These are phyloP conservation scores for Drosophila birchii DNA, from an alignment of 2,888 invertebrate species.

Conservation along the genomic window DNA sequence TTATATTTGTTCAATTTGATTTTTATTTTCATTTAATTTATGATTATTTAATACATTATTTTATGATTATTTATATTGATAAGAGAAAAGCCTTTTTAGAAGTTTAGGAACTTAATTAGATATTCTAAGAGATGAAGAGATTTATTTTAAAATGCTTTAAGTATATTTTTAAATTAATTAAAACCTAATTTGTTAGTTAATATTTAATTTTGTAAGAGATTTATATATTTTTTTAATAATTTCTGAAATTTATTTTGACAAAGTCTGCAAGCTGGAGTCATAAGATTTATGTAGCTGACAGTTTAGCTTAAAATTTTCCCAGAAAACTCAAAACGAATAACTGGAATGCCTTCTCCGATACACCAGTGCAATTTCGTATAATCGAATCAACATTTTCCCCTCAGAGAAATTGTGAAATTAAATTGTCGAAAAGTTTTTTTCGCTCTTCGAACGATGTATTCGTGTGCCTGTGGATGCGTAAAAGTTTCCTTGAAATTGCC, in stretches of 20 bases:
- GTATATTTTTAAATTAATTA: background rate
- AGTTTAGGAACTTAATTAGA: background rate
- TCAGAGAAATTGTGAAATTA: constrained; percentile 51
- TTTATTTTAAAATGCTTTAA: background rate
- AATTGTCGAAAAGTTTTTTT: constrained; percentile 50
- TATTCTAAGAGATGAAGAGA: background rate
- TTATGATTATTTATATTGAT: background rate
- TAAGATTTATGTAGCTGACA: background rate
- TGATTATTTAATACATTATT: background rate
- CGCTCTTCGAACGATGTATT: constrained; percentile 3
- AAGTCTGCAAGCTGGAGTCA: background rate
- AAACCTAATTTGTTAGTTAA: too few relatives aligned
- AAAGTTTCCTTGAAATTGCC: constrained; percentile 53
- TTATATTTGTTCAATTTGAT: background rate
- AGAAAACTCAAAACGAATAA: constrained; percentile 1
- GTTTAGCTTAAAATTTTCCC: background rate
- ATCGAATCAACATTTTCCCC: constrained; percentile 54
- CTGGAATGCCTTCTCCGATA: background rate
- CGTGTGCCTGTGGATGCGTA: constrained; percentile 23
- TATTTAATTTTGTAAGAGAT: background rate
- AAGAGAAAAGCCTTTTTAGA: background rate
- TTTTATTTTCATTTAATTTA: background rate
- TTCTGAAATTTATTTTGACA: too few relatives aligned
- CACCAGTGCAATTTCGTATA: constrained; percentile 51
- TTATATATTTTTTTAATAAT: background rate